Percentiles rank a stretch among this genome's conserved stretches.
phyloP scores from a whole-genome alignment of 1,140 invertebrate genomes.

The Drosophila nikananu region DNA sequence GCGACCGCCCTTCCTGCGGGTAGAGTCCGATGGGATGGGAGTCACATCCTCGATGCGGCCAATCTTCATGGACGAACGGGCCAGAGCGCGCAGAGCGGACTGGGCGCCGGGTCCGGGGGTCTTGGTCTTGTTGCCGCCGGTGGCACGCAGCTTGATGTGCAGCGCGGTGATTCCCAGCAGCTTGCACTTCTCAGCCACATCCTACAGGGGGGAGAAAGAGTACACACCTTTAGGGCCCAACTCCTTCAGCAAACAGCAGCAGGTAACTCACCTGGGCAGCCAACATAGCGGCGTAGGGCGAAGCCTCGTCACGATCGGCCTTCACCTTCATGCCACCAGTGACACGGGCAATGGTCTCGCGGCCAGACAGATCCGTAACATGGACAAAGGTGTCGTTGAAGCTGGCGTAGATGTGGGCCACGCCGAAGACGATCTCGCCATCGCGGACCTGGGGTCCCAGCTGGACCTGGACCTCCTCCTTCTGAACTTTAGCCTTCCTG shows the following conservation, averaged over 20 bases:
- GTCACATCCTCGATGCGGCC: constrained; percentile 99
- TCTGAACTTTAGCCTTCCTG: constrained; percentile 97
- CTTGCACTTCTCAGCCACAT: constrained; percentile 99
- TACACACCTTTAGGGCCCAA: not conserved
- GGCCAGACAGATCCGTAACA: constrained; percentile 99
- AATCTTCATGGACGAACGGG: constrained; percentile 99
- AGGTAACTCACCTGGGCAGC: constrained; percentile 94
- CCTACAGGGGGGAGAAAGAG: constrained; percentile 87
- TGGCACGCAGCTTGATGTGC: constrained; percentile 99
- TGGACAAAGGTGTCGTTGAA: constrained; percentile 99
- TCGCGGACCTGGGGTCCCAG: constrained; percentile 98
- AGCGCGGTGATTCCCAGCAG: constrained; percentile 98
- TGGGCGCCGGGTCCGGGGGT: constrained; percentile 99
- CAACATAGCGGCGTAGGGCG: constrained; percentile 99
- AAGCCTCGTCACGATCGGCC: constrained; percentile 99
- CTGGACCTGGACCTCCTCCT: constrained; percentile 98
- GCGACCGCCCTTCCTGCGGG: constrained; percentile 99
- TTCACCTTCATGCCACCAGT: constrained; percentile 99
- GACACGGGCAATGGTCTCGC: constrained; percentile 99
- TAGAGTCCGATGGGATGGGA: constrained; percentile 99
- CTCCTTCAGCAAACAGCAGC: not conserved
- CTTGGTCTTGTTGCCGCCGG: constrained; percentile 99
- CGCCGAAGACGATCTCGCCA: constrained; percentile 99
- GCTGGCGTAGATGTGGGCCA: constrained; percentile 99
- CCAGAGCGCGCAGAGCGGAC: constrained; percentile 98